Conservation (phyloP, 2,797 vertebrate species). For the Amphiprion clarkii region DNA sequence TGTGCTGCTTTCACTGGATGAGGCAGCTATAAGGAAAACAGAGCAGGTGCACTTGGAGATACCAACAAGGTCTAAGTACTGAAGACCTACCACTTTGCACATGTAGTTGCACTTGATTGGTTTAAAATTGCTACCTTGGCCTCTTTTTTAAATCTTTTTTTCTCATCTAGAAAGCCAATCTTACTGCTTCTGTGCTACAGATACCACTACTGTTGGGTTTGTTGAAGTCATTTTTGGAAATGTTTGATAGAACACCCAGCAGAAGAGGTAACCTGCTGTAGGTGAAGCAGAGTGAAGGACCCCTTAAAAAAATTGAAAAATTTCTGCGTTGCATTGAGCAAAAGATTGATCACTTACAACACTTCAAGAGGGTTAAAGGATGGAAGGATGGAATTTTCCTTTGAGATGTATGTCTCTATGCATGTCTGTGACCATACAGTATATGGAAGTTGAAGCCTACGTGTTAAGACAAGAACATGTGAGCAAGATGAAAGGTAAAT, state of each 20-base stretch:
- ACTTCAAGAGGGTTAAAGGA: slow-evolving; percentile 17
- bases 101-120: background rate
- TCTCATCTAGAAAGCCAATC: background rate
- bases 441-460: slow-evolving; percentile 27
- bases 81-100: too few relatives aligned
- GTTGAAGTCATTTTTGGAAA: background rate
- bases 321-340: background rate
- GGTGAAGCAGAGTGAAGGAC: background rate
- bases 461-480: slow-evolving; percentile 40
- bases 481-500: slow-evolving; percentile 43
- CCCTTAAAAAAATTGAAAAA: slow-evolving; percentile 19
- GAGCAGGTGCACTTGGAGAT: background rate
- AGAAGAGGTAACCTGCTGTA: background rate
- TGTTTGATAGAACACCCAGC: background rate
- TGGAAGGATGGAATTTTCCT: slow-evolving; percentile 66
- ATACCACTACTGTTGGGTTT: background rate
- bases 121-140: background rate
- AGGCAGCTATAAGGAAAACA: too few relatives aligned
- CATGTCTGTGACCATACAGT: slow-evolving; percentile 38
- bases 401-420: slow-evolving; percentile 28
- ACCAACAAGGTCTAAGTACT: too few relatives aligned
- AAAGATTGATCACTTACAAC: slow-evolving; percentile 27
- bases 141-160: background rate
- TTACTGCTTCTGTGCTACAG: background rate
- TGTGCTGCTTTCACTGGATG: too few relatives aligned